Conservation (phyloP, 2,113 vertebrate genomes). For the Pampusana beccarii region DNA sequence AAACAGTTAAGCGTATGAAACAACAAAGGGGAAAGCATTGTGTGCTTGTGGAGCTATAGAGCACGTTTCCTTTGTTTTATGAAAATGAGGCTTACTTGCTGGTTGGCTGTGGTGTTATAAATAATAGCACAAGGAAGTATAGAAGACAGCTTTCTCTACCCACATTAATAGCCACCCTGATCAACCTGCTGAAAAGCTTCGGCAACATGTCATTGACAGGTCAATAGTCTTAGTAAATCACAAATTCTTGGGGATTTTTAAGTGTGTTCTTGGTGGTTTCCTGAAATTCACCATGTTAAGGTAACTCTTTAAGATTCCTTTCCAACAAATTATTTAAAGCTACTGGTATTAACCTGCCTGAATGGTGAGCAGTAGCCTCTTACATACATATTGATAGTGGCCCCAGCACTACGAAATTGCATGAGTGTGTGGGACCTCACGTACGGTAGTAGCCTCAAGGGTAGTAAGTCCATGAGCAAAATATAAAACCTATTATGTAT, state of each 20-base stretch:
- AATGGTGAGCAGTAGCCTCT: neutral
- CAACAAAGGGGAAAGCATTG: neutral
- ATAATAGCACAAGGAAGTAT: neutral
- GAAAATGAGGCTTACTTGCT: neutral
- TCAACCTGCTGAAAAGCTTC: neutral
- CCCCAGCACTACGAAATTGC: neutral
- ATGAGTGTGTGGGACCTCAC: neutral
- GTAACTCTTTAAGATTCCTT: neutral
- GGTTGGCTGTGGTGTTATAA: neutral
- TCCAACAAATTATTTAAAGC: neutral
- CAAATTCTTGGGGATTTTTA: neutral
- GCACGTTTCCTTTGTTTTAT: neutral
- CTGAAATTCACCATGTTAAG: neutral
- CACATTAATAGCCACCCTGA: neutral
- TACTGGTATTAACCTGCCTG: neutral
- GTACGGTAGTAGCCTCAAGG: neutral
- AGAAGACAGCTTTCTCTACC: neutral
- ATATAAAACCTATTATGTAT: neutral
- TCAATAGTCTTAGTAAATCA: neutral
- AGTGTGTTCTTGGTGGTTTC: neutral
- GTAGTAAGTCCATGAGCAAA: neutral
- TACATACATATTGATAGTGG: neutral
- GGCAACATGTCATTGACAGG: neutral
- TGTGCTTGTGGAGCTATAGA: neutral
- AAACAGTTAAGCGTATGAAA: constrained; percentile 10